Conservation (phyloP, 2,113 vertebrate genomes). For the Pampusana beccarii region DNA sequence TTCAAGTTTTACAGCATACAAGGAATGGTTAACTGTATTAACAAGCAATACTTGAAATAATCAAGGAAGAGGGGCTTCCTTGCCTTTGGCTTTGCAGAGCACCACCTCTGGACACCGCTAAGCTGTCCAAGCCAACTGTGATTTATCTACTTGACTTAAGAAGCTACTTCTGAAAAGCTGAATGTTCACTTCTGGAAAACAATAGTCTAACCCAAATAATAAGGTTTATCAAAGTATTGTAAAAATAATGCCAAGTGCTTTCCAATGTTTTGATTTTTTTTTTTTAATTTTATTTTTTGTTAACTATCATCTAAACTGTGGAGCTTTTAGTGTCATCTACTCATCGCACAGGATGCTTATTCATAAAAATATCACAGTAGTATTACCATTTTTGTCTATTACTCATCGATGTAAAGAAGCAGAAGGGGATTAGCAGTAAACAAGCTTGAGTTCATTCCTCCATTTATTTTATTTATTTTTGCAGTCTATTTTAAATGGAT, state of each 20-base stretch:
- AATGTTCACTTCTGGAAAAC: conserved; percentile 5
- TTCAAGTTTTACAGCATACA: background rate
- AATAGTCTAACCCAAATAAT: background rate
- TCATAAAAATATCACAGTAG: background rate
- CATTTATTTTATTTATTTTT: conserved; percentile 8
- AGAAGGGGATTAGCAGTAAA: background rate
- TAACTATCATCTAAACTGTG: background rate
- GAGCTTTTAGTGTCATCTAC: background rate
- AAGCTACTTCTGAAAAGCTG: background rate
- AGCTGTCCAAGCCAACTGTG: background rate
- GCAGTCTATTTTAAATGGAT: background rate
- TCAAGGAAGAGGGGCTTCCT: background rate
- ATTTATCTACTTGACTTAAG: background rate
- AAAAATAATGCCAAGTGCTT: background rate
- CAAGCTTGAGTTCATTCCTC: background rate
- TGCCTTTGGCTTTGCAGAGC: background rate
- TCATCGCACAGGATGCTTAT: background rate
- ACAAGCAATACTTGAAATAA: background rate
- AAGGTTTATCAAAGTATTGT: background rate
- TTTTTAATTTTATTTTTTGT: background rate
- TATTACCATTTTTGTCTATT: background rate
- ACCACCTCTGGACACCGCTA: background rate
- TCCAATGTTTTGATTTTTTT: background rate
- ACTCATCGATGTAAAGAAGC: background rate
- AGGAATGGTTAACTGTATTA: background rate